Percentiles rank a stretch among this genome's conserved stretches.
Evolutionary conservation across 2,113 vertebrate genomes (phyloP).

Genomic region (Periophthalmodon schlosseri): DNA sequence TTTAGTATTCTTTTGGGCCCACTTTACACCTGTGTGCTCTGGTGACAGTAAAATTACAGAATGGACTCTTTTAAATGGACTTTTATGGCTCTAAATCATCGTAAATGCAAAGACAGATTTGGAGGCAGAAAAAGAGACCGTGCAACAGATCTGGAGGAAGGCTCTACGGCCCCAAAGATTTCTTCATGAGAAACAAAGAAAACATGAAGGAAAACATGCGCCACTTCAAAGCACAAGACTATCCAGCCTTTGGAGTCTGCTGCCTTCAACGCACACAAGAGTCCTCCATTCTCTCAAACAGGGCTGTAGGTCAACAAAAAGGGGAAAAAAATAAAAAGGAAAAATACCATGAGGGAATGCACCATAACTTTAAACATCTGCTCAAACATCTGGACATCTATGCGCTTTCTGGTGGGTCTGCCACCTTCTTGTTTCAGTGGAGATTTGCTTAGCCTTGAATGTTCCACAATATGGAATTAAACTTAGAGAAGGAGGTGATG

Average conservation of each 20-base stretch:
- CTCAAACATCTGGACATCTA: background rate
- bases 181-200: slow-evolving; percentile 12
- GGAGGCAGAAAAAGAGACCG: slow-evolving; percentile 35
- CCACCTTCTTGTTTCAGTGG: background rate
- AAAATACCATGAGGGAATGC: background rate
- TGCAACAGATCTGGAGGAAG: slow-evolving; percentile 45
- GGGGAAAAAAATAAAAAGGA: background rate
- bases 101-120: slow-evolving; percentile 44
- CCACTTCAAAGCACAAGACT: slow-evolving; percentile 25
- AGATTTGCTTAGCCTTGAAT: background rate
- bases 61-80: background rate
- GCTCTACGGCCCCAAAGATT: slow-evolving; percentile 39
- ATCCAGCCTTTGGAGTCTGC: background rate
- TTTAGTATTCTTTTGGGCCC: slow-evolving; percentile 26
- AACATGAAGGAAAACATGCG: slow-evolving; percentile 4
- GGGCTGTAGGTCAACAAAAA: background rate
- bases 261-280: background rate
- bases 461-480: background rate
- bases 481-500: background rate
- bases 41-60: slow-evolving; percentile 1
- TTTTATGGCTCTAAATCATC: slow-evolving; percentile 14
- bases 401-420: too few species aligned
- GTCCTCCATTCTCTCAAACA: background rate
- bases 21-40: background rate
- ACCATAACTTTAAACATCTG: background rate